These are phyloP conservation scores for Cristatella mucedo DNA, from an alignment of 2,888 invertebrate species.

Conservation along the genomic window DNA sequence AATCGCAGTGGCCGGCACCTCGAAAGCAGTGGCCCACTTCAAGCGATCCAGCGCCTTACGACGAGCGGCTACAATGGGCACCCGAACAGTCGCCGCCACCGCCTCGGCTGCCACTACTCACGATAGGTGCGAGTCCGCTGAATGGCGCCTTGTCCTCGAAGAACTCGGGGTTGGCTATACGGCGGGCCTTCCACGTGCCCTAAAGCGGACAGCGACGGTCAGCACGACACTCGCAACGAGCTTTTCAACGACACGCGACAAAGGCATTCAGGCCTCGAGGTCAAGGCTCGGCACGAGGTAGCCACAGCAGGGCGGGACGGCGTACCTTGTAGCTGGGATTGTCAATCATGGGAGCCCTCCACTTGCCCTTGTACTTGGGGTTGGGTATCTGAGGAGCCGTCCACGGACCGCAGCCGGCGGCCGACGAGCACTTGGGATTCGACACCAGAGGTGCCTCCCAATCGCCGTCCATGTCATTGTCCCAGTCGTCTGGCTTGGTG, in stretches of 20 bases:
- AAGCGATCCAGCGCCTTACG: too few species aligned
- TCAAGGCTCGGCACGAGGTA: neutral
- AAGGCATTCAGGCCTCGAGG: too few species aligned
- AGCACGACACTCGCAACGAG: too few species aligned
- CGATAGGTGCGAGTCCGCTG: conserved; percentile 63
- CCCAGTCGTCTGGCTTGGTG: conserved; percentile 74
- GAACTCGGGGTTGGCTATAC: conserved; percentile 77
- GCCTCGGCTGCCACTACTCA: conserved; percentile 47
- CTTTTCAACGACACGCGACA: too few species aligned
- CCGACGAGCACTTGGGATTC: conserved; percentile 65
- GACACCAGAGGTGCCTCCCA: conserved; percentile 89
- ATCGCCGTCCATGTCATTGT: conserved; percentile 79
- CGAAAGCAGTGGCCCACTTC: too few species aligned
- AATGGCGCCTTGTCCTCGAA: conserved; percentile 73
- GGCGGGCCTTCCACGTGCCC: conserved; percentile 46
- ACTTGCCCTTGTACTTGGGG: conserved; percentile 86
- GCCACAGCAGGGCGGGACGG: neutral
- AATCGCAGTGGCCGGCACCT: too few species aligned
- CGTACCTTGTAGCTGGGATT: conserved; percentile 43
- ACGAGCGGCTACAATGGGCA: too few species aligned
- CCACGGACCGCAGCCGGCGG: conserved; percentile 83
- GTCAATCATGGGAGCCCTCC: conserved; percentile 54
- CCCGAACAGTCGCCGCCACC: too few species aligned
- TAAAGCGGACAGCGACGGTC: too few species aligned
- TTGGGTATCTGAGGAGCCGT: conserved; percentile 65